Percentiles rank a stretch among this genome's conserved stretches.
These are phyloP conservation scores for Apotomis betuletana DNA, from an alignment of 2,888 invertebrate species.

Conservation along the genomic window DNA sequence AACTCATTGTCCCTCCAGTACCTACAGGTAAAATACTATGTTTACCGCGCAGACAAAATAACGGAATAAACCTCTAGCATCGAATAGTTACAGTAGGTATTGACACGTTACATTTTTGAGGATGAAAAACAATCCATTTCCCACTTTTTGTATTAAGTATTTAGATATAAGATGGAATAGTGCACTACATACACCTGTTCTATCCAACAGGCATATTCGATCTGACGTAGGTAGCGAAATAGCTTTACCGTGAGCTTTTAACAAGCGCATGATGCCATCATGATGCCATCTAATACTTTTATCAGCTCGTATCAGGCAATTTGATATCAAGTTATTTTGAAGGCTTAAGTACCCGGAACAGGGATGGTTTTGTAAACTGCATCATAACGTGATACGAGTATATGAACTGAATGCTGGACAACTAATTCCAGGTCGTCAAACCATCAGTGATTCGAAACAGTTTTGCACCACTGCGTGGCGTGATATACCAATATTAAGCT, in stretches of 20 bases:
- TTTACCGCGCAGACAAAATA: too few relatives aligned
- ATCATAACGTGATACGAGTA: background rate
- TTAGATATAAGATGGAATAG: too few relatives aligned
- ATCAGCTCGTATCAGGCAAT: background rate
- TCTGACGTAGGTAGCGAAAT: background rate
- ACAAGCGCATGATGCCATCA: background rate
- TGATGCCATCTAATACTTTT: background rate
- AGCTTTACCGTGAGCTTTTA: too few relatives aligned
- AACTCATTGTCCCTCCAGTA: too few relatives aligned
- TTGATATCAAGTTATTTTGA: background rate
- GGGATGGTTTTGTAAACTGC: background rate
- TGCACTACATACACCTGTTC: too few relatives aligned
- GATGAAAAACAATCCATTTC: too few relatives aligned
- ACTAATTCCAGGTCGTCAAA: background rate
- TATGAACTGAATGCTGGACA: background rate
- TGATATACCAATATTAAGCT: background rate
- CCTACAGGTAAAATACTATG: too few relatives aligned
- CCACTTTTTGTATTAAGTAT: too few relatives aligned
- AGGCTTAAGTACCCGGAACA: background rate
- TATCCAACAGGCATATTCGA: background rate
- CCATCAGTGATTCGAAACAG: background rate
- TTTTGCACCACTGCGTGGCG: background rate
- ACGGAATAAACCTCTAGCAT: too few relatives aligned
- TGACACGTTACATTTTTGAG: background rate
- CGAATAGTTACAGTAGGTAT: too few relatives aligned